A percentile compares a stretch with the other conserved stretches of the same genome.
Conservation (phyloP, 2,113 vertebrate species). For the Oryzias melastigma region DNA sequence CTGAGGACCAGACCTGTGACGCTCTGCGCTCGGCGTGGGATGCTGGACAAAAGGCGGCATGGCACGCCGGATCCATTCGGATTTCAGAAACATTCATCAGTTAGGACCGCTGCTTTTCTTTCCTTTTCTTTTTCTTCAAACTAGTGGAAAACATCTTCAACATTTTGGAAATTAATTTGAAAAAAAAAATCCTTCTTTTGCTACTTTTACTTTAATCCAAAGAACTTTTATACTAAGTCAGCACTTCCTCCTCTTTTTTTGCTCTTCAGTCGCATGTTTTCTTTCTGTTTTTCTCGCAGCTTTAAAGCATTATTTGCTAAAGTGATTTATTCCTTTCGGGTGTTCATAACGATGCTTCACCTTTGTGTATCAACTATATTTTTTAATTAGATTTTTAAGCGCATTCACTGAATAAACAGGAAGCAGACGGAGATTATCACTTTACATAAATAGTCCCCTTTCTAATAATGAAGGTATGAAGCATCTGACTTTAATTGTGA, state of each 20-base stretch:
- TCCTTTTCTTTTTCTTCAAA: background rate
- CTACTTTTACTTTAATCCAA: background rate
- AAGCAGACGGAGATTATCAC: background rate
- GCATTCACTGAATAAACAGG: constrained; percentile 1
- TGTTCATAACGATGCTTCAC: constrained; percentile 12
- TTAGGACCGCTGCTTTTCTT: constrained; percentile 17
- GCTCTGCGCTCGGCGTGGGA: constrained; percentile 23
- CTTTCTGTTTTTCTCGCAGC: background rate
- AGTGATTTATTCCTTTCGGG: background rate
- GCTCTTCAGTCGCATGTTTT: background rate
- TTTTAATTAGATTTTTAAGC: constrained; percentile 7
- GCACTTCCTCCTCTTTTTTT: background rate
- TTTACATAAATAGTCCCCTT: background rate
- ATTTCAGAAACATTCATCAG: constrained; percentile 4
- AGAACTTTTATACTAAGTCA: constrained; percentile 1
- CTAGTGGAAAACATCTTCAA: too few species aligned
- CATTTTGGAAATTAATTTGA: too few species aligned
- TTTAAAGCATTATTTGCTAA: background rate
- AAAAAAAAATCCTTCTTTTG: too few species aligned
- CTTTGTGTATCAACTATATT: constrained; percentile 10
- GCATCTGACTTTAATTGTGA: background rate
- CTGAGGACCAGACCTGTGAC: constrained; percentile 18
- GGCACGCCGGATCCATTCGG: background rate
- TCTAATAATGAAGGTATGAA: background rate
- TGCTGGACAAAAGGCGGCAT: constrained; percentile 30